Evolutionary conservation across 2,113 vertebrate genomes (phyloP).

Genomic region (Protobothrops flavoviridis): DNA sequence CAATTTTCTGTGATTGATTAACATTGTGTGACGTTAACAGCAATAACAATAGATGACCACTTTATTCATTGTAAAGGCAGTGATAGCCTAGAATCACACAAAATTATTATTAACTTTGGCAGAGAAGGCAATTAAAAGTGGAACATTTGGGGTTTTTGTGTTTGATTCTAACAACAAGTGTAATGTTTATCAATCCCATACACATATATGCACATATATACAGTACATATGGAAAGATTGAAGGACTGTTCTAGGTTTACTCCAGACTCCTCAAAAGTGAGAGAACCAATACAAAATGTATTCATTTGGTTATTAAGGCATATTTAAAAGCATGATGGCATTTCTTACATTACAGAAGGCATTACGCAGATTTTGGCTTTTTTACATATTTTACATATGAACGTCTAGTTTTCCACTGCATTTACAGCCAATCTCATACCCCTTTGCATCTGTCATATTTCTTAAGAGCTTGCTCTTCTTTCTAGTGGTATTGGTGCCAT

Average conservation of each 20-base stretch:
- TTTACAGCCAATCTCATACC: neutral
- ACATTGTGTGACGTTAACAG: slow-evolving; percentile 63
- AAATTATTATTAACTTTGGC: slow-evolving; percentile 44
- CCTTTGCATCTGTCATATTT: neutral
- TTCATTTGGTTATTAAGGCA: slow-evolving; percentile 34
- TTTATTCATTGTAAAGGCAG: slow-evolving; percentile 63
- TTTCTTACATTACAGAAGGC: neutral
- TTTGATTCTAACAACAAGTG: slow-evolving; percentile 43
- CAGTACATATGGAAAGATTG: neutral
- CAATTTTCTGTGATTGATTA: slow-evolving; percentile 77
- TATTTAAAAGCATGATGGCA: slow-evolving; percentile 27
- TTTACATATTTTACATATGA: neutral
- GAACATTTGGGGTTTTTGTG: slow-evolving; percentile 54
- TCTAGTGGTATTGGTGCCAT: neutral
- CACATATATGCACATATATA: neutral
- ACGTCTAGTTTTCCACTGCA: neutral
- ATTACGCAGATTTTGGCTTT: neutral
- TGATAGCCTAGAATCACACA: slow-evolving; percentile 56
- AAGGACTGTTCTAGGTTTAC: neutral
- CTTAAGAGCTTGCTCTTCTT: neutral
- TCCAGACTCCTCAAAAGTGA: slow-evolving; percentile 9
- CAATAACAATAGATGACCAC: slow-evolving; percentile 66
- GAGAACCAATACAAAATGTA: neutral
- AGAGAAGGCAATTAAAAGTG: slow-evolving; percentile 44
- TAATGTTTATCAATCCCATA: slow-evolving; percentile 27